A percentile compares a stretch with the other conserved stretches of the same genome.
Evolutionary conservation across 2,113 vertebrate genomes (phyloP).

Genomic region (Regulus satrapa): DNA sequence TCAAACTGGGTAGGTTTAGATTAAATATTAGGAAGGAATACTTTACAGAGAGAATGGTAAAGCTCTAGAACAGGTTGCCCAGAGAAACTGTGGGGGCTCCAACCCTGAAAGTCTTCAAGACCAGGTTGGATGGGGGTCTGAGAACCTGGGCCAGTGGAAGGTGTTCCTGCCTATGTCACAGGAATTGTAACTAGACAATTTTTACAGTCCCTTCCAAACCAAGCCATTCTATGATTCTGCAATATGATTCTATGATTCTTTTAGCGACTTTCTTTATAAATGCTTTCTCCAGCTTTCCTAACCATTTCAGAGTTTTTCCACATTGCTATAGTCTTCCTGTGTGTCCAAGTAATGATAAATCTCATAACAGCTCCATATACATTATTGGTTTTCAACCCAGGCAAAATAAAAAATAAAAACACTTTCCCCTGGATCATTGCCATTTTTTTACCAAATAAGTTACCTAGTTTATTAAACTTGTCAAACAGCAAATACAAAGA

Average conservation of each 20-base stretch:
- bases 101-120: not conserved
- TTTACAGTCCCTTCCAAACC: not conserved
- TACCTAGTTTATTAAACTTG: slow-evolving; percentile 14
- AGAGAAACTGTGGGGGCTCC: not conserved
- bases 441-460: not conserved
- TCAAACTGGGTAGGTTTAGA: not conserved
- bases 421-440: not conserved
- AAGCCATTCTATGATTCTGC: not conserved
- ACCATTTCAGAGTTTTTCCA: not conserved
- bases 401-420: not conserved
- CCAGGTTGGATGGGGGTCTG: not conserved
- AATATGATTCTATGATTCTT: not conserved
- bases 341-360: not conserved
- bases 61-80: not conserved
- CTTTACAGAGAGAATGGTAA: not conserved
- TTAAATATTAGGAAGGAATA: not conserved
- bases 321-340: not conserved
- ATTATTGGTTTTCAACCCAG: not conserved
- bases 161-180: not conserved
- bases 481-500: slow-evolving; percentile 4
- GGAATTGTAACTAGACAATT: not conserved
- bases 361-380: not conserved
- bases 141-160: not conserved
- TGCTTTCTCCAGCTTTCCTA: not conserved
- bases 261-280: not conserved